A percentile compares a stretch with the other conserved stretches of the same genome.
phyloP scores from a whole-genome alignment of 2,888 invertebrate genomes.

The Synergus laeviventris region DNA sequence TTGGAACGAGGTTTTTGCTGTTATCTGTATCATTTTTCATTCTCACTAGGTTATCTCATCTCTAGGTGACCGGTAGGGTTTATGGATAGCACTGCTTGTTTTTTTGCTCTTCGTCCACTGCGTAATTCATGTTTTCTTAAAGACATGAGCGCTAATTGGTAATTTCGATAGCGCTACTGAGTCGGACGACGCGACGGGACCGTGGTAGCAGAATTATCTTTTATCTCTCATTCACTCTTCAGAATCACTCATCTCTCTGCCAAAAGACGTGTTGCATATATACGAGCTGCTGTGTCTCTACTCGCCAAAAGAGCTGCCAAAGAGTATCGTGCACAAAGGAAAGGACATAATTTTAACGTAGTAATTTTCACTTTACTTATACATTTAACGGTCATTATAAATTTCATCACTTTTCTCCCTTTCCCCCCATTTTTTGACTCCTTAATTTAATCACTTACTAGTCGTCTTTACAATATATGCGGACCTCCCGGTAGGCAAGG shows the following conservation, averaged over 20 bases:
- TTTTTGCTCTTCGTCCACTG: constrained; percentile 41
- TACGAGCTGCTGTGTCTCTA: constrained; percentile 58
- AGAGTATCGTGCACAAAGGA: constrained; percentile 64
- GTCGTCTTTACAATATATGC: constrained; percentile 74
- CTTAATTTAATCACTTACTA: constrained; percentile 74
- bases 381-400: constrained; percentile 67
- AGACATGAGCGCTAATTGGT: constrained; percentile 30
- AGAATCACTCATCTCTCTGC: constrained; percentile 48
- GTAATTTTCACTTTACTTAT: constrained; percentile 64
- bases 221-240: constrained; percentile 56
- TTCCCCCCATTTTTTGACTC: constrained; percentile 55
- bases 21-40: constrained; percentile 3
- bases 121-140: constrained; percentile 40
- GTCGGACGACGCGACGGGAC: constrained; percentile 74
- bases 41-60: constrained; percentile 5
- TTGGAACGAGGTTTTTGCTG: constrained; percentile 18
- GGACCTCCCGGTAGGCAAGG: constrained; percentile 76
- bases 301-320: constrained; percentile 65
- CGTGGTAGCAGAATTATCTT: constrained; percentile 60
- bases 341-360: constrained; percentile 61
- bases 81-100: constrained; percentile 48
- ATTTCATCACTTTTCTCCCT: constrained; percentile 65
- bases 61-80: constrained; percentile 39
- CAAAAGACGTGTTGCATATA: constrained; percentile 55
- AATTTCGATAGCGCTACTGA: constrained; percentile 67